Evolutionary conservation across 1,140 invertebrate genomes (phyloP), one percentile per base, ranked within the genome.

Genomic region (Medauroidea extradentata): DNA sequence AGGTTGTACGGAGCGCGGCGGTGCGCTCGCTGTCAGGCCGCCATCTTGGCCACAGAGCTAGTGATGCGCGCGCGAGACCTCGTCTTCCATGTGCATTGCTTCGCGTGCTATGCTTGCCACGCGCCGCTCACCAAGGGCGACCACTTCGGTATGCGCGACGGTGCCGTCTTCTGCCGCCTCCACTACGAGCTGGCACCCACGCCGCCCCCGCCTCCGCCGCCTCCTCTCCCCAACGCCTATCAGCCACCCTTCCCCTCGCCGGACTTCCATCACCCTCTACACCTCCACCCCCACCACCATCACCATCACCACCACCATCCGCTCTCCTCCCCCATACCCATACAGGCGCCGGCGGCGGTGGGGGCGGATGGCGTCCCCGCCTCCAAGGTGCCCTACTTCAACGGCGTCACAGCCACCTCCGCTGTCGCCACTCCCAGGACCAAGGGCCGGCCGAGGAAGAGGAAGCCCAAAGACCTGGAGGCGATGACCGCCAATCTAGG

Each of bases 11-110:
- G 79, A 3, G 85, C 88, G 71, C 88, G 89, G 69, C 81, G 91
- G 24, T 98, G 94, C 72, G 87, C 89, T 24, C 84, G 93, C 53
- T 98, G 94, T 76, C 87, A 93, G 66, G 87, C 89, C 23, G 85
- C 87, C n/a, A 93, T 98, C 60, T 85, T 89, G n/a, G 85, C 93
- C 34, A 90, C 91, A 53, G 94, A 99, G 77, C 74, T 98, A 67
- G 94, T 98, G 69, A 98, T 98, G 95, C 77, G 94, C 55, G 94
- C 93, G 3, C 81, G 92, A 14, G 92, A 94, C 64, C 82, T 92
- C 63, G 93, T 97, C 53, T 98, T 95, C 79, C 96, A 98, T 78
- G 86, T 96, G 38, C 87, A 90, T 66, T 98, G 95, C 77, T 98
- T 98, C 79, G 90, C 88, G 5, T 98, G 96, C 75, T 88, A 90